Evolutionary conservation across 2,888 invertebrate genomes (phyloP).

Genomic region (Ernsta delagoae): DNA sequence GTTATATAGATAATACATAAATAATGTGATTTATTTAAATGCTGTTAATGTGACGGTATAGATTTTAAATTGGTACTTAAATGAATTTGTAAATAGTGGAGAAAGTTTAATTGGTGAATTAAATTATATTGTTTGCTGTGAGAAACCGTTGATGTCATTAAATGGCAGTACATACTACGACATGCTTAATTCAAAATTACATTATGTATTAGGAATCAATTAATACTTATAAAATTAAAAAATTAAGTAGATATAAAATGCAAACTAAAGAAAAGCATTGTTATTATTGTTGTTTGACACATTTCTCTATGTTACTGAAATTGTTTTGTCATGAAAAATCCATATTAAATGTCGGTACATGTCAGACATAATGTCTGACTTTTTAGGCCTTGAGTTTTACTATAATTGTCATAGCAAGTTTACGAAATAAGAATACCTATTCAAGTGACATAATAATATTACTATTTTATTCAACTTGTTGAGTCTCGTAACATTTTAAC

Average conservation of each 20-base stretch:
- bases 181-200: no score
- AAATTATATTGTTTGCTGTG: constrained; percentile 51
- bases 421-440: background rate
- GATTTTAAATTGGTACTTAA: constrained; percentile 43
- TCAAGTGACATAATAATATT: background rate
- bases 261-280: no score
- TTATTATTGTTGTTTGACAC: no score
- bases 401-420: no score
- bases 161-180: constrained; percentile 41
- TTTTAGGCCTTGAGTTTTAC: no score
- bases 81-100: constrained; percentile 44
- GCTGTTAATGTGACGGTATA: constrained; percentile 54
- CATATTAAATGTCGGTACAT: no score
- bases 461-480: background rate
- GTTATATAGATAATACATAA: constrained; percentile 47
- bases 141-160: constrained; percentile 46
- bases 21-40: constrained; percentile 54
- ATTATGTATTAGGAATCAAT: no score
- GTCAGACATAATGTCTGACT: no score
- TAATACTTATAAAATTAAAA: no score
- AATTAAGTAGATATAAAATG: no score
- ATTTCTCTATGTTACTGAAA: no score
- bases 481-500: background rate
- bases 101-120: constrained; percentile 37
- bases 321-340: no score